Evolutionary conservation across 2,888 invertebrate genomes (phyloP).

Genomic region (Mythimna impura): DNA sequence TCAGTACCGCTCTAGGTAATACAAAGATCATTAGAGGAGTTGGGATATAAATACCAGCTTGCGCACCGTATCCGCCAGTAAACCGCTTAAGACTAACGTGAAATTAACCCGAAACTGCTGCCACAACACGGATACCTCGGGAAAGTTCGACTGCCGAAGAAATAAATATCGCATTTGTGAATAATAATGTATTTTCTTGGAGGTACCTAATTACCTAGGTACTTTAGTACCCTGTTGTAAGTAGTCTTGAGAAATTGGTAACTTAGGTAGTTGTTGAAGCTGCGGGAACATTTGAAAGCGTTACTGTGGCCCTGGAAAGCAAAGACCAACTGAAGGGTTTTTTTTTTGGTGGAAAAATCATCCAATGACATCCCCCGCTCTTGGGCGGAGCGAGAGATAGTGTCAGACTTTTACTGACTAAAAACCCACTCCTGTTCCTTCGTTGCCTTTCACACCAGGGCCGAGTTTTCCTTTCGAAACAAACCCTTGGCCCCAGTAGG

Average conservation of each 20-base stretch:
- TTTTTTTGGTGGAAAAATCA: too few species aligned
- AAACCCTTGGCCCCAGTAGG: too few species aligned
- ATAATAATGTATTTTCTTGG: constrained; percentile 56
- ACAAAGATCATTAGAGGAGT: constrained; percentile 81
- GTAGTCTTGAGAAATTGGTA: not conserved
- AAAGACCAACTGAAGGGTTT: too few species aligned
- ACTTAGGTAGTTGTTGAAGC: not conserved
- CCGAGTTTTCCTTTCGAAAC: too few species aligned
- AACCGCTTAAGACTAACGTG: constrained; percentile 81
- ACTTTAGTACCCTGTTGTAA: not conserved
- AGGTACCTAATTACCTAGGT: constrained; percentile 9
- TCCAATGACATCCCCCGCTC: too few species aligned
- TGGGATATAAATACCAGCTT: constrained; percentile 80
- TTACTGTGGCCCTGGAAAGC: too few species aligned
- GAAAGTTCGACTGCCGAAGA: constrained; percentile 61
- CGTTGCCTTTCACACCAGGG: too few species aligned
- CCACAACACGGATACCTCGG: constrained; percentile 67
- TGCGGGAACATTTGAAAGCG: too few species aligned
- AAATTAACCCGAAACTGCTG: constrained; percentile 81
- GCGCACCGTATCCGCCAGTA: constrained; percentile 75
- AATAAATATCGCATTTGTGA: constrained; percentile 65
- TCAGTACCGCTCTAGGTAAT: constrained; percentile 69
- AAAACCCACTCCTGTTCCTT: too few species aligned
- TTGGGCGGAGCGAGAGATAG: too few species aligned
- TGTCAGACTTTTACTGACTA: too few species aligned